Conservation (phyloP, 2,888 invertebrate species). For the Sympetrum striolatum region DNA sequence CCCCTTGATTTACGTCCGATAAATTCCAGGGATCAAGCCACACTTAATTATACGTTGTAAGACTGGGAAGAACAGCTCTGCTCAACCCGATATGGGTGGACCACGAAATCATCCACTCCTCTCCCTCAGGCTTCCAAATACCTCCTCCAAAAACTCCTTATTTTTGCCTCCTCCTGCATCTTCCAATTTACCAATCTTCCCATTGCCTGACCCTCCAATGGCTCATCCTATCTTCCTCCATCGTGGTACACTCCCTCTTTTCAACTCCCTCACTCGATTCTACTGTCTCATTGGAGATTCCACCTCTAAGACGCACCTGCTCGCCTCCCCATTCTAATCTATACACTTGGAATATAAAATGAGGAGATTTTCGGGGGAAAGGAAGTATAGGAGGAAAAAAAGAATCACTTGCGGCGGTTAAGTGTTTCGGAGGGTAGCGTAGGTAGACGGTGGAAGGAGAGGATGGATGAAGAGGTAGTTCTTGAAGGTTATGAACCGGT, state of each 20-base stretch:
- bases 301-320: not conserved
- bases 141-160: not conserved
- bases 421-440: not conserved
- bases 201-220: not conserved
- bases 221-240: not conserved
- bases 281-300: not conserved
- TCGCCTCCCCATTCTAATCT: not conserved
- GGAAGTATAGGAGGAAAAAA: not conserved
- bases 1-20: conserved; percentile 37
- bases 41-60: conserved; percentile 29
- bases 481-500: too few relatives aligned
- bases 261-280: not conserved
- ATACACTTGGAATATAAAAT: not conserved
- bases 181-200: not conserved
- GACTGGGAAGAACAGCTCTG: not conserved
- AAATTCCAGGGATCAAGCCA: conserved; percentile 40
- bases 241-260: not conserved
- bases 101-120: not conserved
- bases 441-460: not conserved
- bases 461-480: not conserved
- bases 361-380: not conserved
- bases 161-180: not conserved
- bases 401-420: not conserved
- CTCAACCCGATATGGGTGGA: not conserved
- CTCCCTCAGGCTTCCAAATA: not conserved